A percentile compares a stretch with the other conserved stretches of the same genome.
phyloP scores from a whole-genome alignment of 2,888 invertebrate genomes.

The Eremobia ochroleuca region DNA sequence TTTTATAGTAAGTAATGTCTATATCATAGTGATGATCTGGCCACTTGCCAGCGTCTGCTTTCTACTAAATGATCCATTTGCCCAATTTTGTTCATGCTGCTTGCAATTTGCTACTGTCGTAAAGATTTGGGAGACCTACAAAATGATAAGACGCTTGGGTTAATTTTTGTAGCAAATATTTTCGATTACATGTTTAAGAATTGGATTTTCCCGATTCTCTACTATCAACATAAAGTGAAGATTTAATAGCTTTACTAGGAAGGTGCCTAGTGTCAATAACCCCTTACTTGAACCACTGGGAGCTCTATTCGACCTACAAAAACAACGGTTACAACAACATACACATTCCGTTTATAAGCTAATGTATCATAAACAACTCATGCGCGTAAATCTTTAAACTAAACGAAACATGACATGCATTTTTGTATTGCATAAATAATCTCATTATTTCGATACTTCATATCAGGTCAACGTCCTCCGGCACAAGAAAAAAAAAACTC shows the following conservation, averaged over 20 bases:
- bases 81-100: conserved; percentile 45
- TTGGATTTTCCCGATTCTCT: background rate
- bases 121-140: background rate
- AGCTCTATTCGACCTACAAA: conserved; percentile 19
- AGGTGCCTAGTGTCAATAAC: conserved; percentile 17
- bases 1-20: conserved; percentile 44
- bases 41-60: conserved; percentile 46
- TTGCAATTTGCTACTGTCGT: conserved; percentile 2
- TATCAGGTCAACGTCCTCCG: conserved; percentile 72
- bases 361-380: conserved; percentile 48
- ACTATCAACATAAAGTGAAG: background rate
- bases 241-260: background rate
- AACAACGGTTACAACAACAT: conserved; percentile 32
- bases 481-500: conserved; percentile 54
- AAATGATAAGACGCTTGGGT: background rate
- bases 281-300: conserved; percentile 9
- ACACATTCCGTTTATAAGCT: conserved; percentile 36
- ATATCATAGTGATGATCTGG: conserved; percentile 51
- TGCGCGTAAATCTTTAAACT: conserved; percentile 48
- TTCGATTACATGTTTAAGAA: background rate
- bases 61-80: conserved; percentile 44
- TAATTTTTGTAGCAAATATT: background rate
- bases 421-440: conserved; percentile 71
- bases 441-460: conserved; percentile 65
- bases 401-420: conserved; percentile 66